Evolutionary conservation across 1,140 invertebrate species (phyloP).

Genomic region (Mizuhopecten yessoensis): DNA sequence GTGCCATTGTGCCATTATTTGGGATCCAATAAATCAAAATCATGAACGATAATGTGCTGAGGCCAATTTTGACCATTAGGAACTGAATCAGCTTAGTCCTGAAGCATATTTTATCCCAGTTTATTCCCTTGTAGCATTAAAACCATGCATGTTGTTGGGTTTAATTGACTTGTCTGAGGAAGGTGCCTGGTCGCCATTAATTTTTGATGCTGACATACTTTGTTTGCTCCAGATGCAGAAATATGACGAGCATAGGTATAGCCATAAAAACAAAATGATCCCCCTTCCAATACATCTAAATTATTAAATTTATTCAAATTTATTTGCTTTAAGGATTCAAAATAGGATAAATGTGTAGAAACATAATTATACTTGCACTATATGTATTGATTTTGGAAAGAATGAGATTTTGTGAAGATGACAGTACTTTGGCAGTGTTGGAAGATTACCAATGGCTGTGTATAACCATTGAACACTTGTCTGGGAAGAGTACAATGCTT

Average conservation of each 20-base stretch:
- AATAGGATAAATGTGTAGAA: neutral
- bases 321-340: neutral
- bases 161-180: constrained; percentile 34
- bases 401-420: neutral
- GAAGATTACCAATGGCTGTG: neutral
- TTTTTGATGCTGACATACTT: neutral
- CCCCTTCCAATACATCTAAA: neutral
- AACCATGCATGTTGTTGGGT: neutral
- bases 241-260: neutral
- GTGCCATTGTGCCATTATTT: too few relatives aligned
- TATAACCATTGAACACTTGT: neutral
- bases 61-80: too few relatives aligned
- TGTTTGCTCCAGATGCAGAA: neutral
- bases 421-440: neutral
- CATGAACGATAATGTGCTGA: too few relatives aligned
- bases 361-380: neutral
- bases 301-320: neutral
- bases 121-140: neutral
- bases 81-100: too few relatives aligned
- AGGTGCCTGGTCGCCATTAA: neutral
- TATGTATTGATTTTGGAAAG: neutral
- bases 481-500: neutral
- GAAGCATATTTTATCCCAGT: neutral
- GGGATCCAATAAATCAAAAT: too few relatives aligned
- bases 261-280: neutral